Evolutionary conservation across 1,140 invertebrate species (phyloP).

Genomic region (Caerostris darwini): DNA sequence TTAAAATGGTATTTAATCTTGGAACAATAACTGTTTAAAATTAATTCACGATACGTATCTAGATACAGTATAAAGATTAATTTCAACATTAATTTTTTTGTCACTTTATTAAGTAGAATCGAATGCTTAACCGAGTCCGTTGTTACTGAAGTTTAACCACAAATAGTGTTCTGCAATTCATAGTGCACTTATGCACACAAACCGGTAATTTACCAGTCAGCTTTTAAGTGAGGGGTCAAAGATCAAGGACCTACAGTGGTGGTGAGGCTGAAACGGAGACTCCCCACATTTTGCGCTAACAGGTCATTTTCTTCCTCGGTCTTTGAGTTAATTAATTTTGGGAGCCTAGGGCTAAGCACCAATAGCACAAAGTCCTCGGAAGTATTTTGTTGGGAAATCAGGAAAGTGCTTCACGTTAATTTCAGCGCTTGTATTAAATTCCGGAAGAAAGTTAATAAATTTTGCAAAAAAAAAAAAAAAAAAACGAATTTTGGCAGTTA

Average conservation of each 20-base stretch:
- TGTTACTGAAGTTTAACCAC: background rate
- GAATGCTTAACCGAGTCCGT: background rate
- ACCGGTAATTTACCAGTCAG: conserved; percentile 43
- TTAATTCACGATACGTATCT: too few species aligned
- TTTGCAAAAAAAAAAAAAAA: background rate
- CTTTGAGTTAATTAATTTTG: conserved; percentile 42
- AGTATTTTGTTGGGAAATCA: background rate
- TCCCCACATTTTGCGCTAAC: background rate
- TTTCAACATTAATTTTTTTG: too few species aligned
- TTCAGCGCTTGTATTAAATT: background rate
- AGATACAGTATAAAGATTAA: too few species aligned
- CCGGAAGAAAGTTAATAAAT: background rate
- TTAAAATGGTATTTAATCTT: too few species aligned
- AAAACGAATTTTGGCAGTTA: background rate
- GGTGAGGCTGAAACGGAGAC: background rate
- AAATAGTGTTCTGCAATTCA: background rate
- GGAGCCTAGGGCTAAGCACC: background rate
- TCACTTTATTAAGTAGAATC: too few species aligned
- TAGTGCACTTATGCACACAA: background rate
- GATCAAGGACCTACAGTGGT: conserved; percentile 13
- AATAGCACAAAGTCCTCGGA: background rate
- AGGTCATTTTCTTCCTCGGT: background rate
- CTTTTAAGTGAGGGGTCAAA: conserved; percentile 6
- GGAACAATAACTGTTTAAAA: too few species aligned
- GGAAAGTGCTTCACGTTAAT: background rate